Percentiles rank a stretch among this genome's conserved stretches.
Conservation (phyloP, 2,797 vertebrate species). For the Pempheris klunzingeri region DNA sequence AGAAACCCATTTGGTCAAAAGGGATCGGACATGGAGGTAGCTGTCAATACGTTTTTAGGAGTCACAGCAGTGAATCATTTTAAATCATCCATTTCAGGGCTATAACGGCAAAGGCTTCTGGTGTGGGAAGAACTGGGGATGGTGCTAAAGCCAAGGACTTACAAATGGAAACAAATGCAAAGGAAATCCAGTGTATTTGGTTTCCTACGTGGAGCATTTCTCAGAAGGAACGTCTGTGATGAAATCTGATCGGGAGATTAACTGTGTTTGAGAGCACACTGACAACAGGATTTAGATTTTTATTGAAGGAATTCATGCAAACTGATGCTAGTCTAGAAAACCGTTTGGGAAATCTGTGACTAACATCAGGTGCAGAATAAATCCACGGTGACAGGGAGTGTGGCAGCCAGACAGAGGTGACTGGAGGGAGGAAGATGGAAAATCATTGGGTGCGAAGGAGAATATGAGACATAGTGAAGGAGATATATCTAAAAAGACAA, state of each 20-base stretch:
- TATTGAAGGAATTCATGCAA: constrained; percentile 34
- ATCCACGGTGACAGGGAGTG: constrained; percentile 30
- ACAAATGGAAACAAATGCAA: constrained; percentile 57
- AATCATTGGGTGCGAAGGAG: constrained; percentile 13
- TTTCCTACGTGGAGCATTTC: constrained; percentile 43
- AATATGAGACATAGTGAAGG: constrained; percentile 25
- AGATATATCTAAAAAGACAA: constrained; percentile 10
- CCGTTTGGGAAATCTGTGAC: constrained; percentile 22
- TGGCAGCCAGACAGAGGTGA: constrained; percentile 34
- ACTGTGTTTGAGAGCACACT: constrained; percentile 40
- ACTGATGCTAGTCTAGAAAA: constrained; percentile 29
- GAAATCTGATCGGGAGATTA: constrained; percentile 46
- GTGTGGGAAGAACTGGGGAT: constrained; percentile 10
- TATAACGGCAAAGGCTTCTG: constrained; percentile 23
- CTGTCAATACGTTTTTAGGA: constrained; percentile 34
- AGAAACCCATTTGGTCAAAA: constrained; percentile 23
- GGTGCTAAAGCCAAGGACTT: constrained; percentile 33
- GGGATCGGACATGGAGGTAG: constrained; percentile 4
- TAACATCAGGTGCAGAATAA: constrained; percentile 40
- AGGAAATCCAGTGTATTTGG: constrained; percentile 31
- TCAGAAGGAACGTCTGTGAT: constrained; percentile 42
- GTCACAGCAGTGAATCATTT: constrained; percentile 28
- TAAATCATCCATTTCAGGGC: constrained; percentile 32
- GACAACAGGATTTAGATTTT: constrained; percentile 33
- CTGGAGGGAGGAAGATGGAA: constrained; percentile 7